phyloP scores from a whole-genome alignment of 2,113 vertebrate genomes.

The Cyprinodon tularosa region DNA sequence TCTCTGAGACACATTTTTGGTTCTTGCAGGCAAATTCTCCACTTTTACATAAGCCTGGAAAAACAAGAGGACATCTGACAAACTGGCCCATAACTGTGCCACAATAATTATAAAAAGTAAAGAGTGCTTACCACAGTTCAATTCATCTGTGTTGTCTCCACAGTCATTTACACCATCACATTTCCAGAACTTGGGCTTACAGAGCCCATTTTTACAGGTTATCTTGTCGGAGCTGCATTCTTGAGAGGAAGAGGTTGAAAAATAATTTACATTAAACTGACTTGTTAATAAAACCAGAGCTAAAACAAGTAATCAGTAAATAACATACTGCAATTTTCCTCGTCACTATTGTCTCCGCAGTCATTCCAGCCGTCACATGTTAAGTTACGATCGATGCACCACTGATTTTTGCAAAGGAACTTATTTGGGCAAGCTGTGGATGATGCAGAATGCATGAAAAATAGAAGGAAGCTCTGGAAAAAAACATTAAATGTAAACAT shows the following conservation, averaged over 20 bases:
- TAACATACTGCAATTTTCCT: constrained; percentile 83
- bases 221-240: constrained; percentile 78
- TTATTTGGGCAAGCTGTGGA: constrained; percentile 85
- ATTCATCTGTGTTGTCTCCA: constrained; percentile 88
- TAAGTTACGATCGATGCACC: constrained; percentile 78
- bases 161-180: constrained; percentile 92
- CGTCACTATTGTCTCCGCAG: constrained; percentile 89
- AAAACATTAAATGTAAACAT: neutral
- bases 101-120: neutral
- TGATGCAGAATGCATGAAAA: neutral
- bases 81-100: neutral
- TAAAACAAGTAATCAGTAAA: neutral
- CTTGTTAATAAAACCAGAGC: neutral
- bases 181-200: constrained; percentile 89
- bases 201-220: constrained; percentile 83
- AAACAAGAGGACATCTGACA: constrained; percentile 12
- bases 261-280: neutral
- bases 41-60: constrained; percentile 66
- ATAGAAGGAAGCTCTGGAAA: neutral
- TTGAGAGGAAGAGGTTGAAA: constrained; percentile 34
- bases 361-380: constrained; percentile 93
- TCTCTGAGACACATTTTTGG: constrained; percentile 78
- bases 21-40: constrained; percentile 78
- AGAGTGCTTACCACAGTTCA: constrained; percentile 82
- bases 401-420: constrained; percentile 84